Conservation (phyloP, 2,113 vertebrate species). For the Pangasianodon hypophthalmus region DNA sequence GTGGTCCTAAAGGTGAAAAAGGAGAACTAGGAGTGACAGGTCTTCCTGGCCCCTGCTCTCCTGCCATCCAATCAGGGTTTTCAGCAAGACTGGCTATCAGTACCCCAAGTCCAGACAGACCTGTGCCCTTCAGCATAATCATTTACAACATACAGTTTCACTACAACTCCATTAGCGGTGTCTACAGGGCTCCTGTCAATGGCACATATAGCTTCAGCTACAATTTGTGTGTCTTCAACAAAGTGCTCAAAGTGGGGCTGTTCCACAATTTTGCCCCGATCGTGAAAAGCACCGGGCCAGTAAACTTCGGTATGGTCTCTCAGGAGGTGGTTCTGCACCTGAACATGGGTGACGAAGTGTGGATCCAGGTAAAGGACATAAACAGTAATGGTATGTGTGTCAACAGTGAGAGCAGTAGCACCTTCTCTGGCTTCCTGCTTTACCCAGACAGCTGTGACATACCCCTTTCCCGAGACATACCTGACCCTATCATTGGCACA, state of each 20-base stretch:
- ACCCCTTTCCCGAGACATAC: constrained; percentile 28
- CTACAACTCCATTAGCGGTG: constrained; percentile 39
- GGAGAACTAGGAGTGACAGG: constrained; percentile 62
- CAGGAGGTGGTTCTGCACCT: constrained; percentile 66
- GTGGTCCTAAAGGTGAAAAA: constrained; percentile 57
- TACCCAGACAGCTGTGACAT: constrained; percentile 67
- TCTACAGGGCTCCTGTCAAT: constrained; percentile 68
- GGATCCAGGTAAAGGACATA: constrained; percentile 69
- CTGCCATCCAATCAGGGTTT: constrained; percentile 69
- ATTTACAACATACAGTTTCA: constrained; percentile 59
- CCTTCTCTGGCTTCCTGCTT: constrained; percentile 70
- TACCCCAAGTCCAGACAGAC: constrained; percentile 44
- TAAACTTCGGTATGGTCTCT: constrained; percentile 48
- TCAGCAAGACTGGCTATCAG: constrained; percentile 45
- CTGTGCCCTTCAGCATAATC: constrained; percentile 62
- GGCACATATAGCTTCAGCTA: constrained; percentile 73
- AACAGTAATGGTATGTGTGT: constrained; percentile 64
- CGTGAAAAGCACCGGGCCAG: constrained; percentile 52
- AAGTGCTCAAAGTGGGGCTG: constrained; percentile 64
- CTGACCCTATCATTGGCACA: background rate
- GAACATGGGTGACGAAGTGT: constrained; percentile 56
- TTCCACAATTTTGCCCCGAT: constrained; percentile 62
- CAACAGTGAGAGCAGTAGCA: constrained; percentile 61
- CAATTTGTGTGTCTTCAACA: constrained; percentile 46
- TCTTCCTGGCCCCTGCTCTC: constrained; percentile 65